Evolutionary conservation across 2,797 vertebrate species (phyloP).

Genomic region (Eulemur mongoz): DNA sequence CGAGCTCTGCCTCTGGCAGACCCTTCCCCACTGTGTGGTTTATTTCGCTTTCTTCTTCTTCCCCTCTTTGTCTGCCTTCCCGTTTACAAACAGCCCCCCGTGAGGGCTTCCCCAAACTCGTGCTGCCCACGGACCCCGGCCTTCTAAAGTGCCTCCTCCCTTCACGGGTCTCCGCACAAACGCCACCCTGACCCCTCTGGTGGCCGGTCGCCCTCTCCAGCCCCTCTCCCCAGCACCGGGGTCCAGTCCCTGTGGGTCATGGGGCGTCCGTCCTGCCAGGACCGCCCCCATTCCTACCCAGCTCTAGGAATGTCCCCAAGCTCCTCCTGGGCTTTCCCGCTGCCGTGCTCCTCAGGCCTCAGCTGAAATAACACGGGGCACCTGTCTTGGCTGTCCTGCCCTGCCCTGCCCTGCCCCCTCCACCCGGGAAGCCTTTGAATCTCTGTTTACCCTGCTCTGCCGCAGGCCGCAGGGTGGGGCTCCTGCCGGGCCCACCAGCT

Average conservation of each 20-base stretch:
- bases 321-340: constrained; percentile 31
- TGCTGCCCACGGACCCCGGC: not conserved
- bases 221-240: fast-evolving
- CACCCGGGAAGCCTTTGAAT: not conserved
- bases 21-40: no score
- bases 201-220: not conserved
- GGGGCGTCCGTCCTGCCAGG: no score
- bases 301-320: not conserved
- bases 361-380: constrained; percentile 79
- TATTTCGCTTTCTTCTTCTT: no score
- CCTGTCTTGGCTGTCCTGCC: constrained; percentile 16
- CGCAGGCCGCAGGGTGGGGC: not conserved
- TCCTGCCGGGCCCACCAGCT: not conserved
- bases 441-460: constrained; percentile 50
- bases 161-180: not conserved
- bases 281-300: fast-evolving
- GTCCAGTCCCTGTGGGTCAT: fast-evolving
- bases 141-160: not conserved
- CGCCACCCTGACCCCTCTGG: not conserved
- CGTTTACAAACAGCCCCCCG: not conserved
- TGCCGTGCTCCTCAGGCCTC: constrained; percentile 14
- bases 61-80: not conserved
- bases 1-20: fast-evolving
- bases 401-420: not conserved
- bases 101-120: not conserved